Evolutionary conservation across 2,113 vertebrate species (phyloP).

Genomic region (Rafetus swinhoei): DNA sequence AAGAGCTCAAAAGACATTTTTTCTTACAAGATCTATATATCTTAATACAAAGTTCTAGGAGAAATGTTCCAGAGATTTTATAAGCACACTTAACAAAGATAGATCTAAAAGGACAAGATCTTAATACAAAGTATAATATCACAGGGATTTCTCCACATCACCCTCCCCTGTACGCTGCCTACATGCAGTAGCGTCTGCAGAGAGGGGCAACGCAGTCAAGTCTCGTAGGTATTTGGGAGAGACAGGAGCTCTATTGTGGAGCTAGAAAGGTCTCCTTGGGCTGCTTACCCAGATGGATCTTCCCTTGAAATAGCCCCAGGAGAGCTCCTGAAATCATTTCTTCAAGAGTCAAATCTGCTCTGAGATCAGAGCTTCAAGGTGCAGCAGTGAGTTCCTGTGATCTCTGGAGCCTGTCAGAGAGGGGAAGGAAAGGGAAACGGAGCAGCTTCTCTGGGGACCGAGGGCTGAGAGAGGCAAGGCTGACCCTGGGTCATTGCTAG

Average conservation of each 20-base stretch:
- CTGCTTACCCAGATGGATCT: neutral
- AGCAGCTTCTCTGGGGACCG: too few relatives aligned
- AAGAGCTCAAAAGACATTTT: too few relatives aligned
- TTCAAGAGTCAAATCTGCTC: neutral
- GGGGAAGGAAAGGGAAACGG: neutral
- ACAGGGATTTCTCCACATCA: too few relatives aligned
- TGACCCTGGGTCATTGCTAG: neutral
- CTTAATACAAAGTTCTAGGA: too few relatives aligned
- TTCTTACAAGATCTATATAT: too few relatives aligned
- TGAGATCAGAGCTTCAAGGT: neutral
- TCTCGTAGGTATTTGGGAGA: neutral
- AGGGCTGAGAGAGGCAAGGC: neutral
- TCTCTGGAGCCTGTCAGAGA: neutral
- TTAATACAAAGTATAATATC: too few relatives aligned
- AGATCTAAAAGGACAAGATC: too few relatives aligned
- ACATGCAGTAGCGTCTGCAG: neutral
- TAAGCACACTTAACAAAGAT: too few relatives aligned
- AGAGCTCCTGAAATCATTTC: neutral
- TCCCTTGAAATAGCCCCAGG: neutral
- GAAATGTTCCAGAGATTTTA: too few relatives aligned
- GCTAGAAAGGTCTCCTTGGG: neutral
- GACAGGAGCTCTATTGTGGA: neutral
- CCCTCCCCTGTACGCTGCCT: neutral
- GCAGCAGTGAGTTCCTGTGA: neutral
- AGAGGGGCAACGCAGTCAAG: neutral